Conservation (phyloP, 2,797 vertebrate genomes). For the Agapornis canus region DNA sequence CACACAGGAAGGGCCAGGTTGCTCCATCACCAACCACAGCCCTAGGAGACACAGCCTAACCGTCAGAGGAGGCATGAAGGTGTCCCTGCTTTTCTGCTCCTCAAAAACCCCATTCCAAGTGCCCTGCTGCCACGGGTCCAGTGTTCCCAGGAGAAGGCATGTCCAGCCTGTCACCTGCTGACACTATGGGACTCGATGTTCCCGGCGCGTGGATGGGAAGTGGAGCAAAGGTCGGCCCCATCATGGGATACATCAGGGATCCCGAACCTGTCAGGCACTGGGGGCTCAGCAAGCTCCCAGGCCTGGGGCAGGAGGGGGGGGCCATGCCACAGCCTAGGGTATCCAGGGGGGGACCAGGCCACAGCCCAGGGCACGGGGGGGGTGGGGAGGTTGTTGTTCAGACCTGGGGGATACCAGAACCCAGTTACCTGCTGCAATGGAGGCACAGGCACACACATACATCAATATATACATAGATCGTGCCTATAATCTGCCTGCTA, state of each 20-base stretch:
- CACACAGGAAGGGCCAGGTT: background rate
- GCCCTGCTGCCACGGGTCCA: accelerated
- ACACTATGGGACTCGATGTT: accelerated
- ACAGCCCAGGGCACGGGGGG: background rate
- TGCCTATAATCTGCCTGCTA: background rate
- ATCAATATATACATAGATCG: accelerated
- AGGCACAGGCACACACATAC: accelerated
- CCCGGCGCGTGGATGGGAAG: accelerated
- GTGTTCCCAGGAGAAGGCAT: background rate
- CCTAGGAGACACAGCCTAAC: accelerated
- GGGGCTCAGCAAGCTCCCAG: accelerated
- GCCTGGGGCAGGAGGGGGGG: too few relatives aligned
- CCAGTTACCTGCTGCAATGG: accelerated
- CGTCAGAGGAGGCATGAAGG: accelerated
- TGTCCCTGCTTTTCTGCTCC: accelerated
- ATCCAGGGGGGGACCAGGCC: background rate
- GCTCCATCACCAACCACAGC: background rate
- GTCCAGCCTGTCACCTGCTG: background rate
- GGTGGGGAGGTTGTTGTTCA: too few relatives aligned
- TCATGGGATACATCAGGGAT: accelerated
- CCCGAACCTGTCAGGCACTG: accelerated
- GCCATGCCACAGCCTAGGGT: background rate
- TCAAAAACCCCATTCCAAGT: background rate
- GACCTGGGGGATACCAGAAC: background rate
- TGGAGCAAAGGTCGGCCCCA: background rate